Evolutionary conservation across 2,797 vertebrate genomes (phyloP).

Genomic region (Gymnocypris eckloni): DNA sequence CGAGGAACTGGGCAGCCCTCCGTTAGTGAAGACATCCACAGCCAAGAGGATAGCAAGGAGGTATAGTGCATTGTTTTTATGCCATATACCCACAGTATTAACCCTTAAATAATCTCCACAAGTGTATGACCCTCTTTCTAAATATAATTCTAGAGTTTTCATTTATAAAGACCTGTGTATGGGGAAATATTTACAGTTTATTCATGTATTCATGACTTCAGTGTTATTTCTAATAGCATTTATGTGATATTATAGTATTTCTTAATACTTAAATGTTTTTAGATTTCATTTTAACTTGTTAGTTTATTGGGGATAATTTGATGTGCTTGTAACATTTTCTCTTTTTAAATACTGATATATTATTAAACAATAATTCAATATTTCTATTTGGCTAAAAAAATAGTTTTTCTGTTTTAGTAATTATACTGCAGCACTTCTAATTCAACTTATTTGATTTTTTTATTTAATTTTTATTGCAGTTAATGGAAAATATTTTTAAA

Average conservation of each 20-base stretch:
- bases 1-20: constrained; percentile 72
- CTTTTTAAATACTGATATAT: not conserved
- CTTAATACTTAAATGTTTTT: too few relatives aligned
- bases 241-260: too few relatives aligned
- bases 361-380: not conserved
- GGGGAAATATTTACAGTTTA: too few relatives aligned
- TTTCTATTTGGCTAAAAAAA: not conserved
- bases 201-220: too few relatives aligned
- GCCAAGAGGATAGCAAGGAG: constrained; percentile 68
- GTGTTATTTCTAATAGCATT: too few relatives aligned
- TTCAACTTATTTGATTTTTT: not conserved
- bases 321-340: not conserved
- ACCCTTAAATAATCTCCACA: not conserved
- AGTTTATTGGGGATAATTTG: not conserved
- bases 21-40: constrained; percentile 76
- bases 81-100: not conserved
- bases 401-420: not conserved
- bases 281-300: too few relatives aligned
- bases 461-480: not conserved
- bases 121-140: not conserved
- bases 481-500: not conserved
- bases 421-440: not conserved
- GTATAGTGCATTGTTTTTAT: constrained; percentile 46
- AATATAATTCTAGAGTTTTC: not conserved
- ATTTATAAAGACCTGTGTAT: not conserved